Base-by-base conservation (phyloP, 1,140 invertebrate genomes). In the Dendroctonus ponderosae region DNA sequence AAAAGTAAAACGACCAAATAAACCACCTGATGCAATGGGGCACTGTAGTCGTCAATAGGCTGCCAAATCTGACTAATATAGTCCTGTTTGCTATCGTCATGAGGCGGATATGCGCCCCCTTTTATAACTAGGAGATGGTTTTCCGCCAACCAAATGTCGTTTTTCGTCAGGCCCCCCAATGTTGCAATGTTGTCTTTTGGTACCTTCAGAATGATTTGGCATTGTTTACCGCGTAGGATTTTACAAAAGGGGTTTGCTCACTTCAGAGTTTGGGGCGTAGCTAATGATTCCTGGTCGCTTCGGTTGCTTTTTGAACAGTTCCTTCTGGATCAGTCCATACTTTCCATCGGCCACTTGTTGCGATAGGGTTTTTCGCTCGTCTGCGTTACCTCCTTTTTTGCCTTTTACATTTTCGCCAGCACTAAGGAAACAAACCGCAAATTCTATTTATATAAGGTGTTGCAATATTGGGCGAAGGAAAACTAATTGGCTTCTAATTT, bases 71-170 rank as follows among this genome's bases (percentile, higher is more conserved):
- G 63, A 8, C 44, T 44, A 5, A 49, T 7, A 41, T 51, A 63
- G 14, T 72, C 71, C n/a, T 67, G 59, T 48, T 70, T 67, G 39
- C 37, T 8, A 8, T 75, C 66, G 5, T 83, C 80, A 54, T 84
- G 80, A 4, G 80, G 78, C 6, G 87, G 85, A 79, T 86, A 87
- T 42, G 77, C 80, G 11, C 91, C 92, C 37, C 93, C 93, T 75
- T 87, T 88, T 37, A 94, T 79, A 8, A 95, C 91, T 9, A 95
- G 78, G 40, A 95, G 79, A 76, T 94, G 92, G 74, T 93, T 92
- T 74, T 94, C 92, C 0, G 92, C 90, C 49, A 94, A 79, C 91
- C 92, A 95, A 68, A 95, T 93, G 68, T 95, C 92, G 49, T 93
- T 88, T 70, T 89, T 85, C 70, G 89, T 86, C 0, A 95, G 79